Conservation (phyloP, 2,797 vertebrate genomes). For the Naso thynnoides region DNA sequence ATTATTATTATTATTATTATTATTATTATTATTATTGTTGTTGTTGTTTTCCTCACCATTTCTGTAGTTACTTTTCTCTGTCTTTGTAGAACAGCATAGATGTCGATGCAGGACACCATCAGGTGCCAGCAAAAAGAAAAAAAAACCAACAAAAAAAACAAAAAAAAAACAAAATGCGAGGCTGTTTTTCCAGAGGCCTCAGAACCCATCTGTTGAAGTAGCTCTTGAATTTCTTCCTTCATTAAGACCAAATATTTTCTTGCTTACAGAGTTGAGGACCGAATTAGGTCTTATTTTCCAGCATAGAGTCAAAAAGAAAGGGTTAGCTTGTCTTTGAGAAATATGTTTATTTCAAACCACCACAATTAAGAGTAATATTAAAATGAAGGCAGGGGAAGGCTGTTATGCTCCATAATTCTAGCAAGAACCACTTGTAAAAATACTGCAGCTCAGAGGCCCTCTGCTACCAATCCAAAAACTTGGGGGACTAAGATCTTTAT, state of each 20-base stretch:
- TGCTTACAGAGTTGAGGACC: slow-evolving; percentile 12
- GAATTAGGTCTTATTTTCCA: slow-evolving; percentile 46
- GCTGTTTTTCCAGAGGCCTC: slow-evolving; percentile 42
- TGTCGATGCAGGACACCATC: slow-evolving; percentile 6
- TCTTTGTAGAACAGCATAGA: background rate
- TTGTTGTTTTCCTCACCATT: background rate
- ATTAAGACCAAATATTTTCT: slow-evolving; percentile 44
- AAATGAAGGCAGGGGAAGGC: slow-evolving; percentile 41
- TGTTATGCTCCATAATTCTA: slow-evolving; percentile 40
- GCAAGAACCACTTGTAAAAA: slow-evolving; percentile 50
- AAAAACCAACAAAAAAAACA: background rate
- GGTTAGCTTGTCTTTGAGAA: slow-evolving; percentile 39
- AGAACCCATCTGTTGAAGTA: slow-evolving; percentile 49
- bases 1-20: background rate
- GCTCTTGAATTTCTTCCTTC: slow-evolving; percentile 26
- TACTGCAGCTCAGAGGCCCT: slow-evolving; percentile 10
- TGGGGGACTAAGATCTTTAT: slow-evolving; percentile 55
- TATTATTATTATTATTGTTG: background rate
- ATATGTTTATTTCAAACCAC: slow-evolving; percentile 49
- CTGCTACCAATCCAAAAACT: slow-evolving; percentile 23
- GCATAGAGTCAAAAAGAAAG: slow-evolving; percentile 8
- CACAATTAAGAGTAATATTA: slow-evolving; percentile 34
- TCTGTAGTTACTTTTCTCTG: background rate
- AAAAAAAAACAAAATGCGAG: background rate
- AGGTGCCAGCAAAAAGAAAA: slow-evolving; percentile 27